Conservation (phyloP, 2,888 invertebrate species). For the Sinotaia quadrata region DNA sequence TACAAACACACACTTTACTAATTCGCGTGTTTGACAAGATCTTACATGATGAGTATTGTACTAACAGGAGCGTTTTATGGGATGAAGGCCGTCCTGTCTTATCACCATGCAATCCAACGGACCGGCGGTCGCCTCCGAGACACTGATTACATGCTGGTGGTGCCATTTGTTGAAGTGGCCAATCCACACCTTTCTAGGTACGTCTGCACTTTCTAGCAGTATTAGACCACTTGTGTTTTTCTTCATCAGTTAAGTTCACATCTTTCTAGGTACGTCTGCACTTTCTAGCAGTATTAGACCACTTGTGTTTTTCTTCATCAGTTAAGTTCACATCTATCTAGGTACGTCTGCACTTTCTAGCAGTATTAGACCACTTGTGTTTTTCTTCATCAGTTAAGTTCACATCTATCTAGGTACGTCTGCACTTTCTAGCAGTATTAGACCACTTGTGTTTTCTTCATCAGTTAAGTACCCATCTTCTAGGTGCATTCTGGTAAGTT, state of each 20-base stretch:
- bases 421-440: not conserved
- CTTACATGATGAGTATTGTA: too few relatives aligned
- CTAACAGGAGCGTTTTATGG: slow-evolving; percentile 67
- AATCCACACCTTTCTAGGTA: slow-evolving; percentile 62
- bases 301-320: not conserved
- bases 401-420: slow-evolving; percentile 60
- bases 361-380: not conserved
- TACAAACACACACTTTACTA: too few relatives aligned
- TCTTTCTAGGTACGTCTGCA: slow-evolving; percentile 56
- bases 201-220: not conserved
- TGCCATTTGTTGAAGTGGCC: slow-evolving; percentile 66
- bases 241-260: slow-evolving; percentile 36
- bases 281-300: not conserved
- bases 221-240: not conserved
- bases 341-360: slow-evolving; percentile 40
- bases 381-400: slow-evolving; percentile 17
- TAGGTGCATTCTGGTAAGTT: too few relatives aligned
- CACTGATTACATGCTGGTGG: slow-evolving; percentile 64
- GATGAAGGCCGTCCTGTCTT: slow-evolving; percentile 71
- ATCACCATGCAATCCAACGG: slow-evolving; percentile 65
- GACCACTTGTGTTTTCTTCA: not conserved
- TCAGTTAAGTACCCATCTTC: not conserved
- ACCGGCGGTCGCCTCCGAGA: slow-evolving; percentile 61
- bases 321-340: slow-evolving; percentile 53
- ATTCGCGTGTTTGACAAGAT: too few relatives aligned